A percentile compares a stretch with the other conserved stretches of the same genome.
phyloP scores from a whole-genome alignment of 2,113 vertebrate species.

The Mobula hypostoma region DNA sequence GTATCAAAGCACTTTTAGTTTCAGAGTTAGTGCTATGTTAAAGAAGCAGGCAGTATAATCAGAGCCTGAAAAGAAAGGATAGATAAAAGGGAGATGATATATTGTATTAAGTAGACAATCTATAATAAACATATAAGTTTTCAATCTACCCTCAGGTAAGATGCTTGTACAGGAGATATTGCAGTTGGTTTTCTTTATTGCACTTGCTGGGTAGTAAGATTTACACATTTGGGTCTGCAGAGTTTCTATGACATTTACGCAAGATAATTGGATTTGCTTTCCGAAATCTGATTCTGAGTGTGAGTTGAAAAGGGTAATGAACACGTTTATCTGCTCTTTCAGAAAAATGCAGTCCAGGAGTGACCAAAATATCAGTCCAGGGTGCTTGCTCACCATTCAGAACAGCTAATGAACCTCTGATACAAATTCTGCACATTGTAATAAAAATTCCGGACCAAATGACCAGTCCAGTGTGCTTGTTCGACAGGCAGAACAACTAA shows the following conservation, averaged over 20 bases:
- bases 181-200: not conserved
- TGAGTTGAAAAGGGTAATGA: not conserved
- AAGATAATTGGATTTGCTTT: not conserved
- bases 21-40: not conserved
- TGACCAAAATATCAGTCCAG: not conserved
- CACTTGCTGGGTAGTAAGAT: not conserved
- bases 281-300: not conserved
- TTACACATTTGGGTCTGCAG: not conserved
- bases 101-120: not conserved
- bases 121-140: not conserved
- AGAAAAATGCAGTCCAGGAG: not conserved
- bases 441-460: too few species aligned
- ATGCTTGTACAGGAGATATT: not conserved
- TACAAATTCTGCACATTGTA: too few species aligned
- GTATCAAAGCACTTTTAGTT: not conserved
- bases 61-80: not conserved
- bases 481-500: not conserved
- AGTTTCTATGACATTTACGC: not conserved
- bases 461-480: not conserved
- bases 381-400: not conserved
- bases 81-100: not conserved
- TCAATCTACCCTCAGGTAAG: not conserved
- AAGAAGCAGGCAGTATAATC: not conserved
- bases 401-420: too few species aligned
- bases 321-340: not conserved